A percentile compares a stretch with the other conserved stretches of the same genome.
Conservation (phyloP, 2,888 invertebrate species). For the Drosophila lacicola region DNA sequence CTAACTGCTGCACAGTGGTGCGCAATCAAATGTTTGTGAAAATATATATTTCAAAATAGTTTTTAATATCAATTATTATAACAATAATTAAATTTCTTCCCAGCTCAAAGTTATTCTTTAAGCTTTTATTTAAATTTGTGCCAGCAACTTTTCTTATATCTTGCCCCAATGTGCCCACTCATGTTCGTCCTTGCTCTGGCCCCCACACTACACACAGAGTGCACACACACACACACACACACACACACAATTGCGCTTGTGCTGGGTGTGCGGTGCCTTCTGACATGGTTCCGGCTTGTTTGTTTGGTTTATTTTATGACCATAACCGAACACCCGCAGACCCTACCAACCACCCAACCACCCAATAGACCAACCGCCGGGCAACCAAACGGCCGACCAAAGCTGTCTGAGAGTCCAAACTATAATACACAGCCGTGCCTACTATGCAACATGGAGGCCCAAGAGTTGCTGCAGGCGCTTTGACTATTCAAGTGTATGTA, state of each 20-base stretch:
- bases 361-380: conserved; percentile 1
- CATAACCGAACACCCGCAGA: conserved; percentile 73
- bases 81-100: no score
- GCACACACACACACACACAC: conserved; percentile 17
- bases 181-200: conserved; percentile 48
- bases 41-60: no score
- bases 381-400: conserved; percentile 20
- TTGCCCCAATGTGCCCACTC: conserved; percentile 41
- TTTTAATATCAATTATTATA: no score
- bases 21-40: no score
- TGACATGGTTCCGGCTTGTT: conserved; percentile 83
- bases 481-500: conserved; percentile 17
- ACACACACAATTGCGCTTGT: conserved; percentile 35
- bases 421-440: conserved; percentile 70
- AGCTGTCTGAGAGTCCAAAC: conserved; percentile 29
- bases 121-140: background rate
- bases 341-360: conserved; percentile 21
- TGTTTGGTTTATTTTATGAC: conserved; percentile 84
- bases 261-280: conserved; percentile 60
- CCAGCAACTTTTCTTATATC: background rate
- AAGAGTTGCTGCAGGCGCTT: conserved; percentile 52
- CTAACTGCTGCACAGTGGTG: conserved; percentile 33
- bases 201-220: conserved; percentile 20
- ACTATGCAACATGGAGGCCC: conserved; percentile 56
- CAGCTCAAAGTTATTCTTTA: background rate